Evolutionary conservation across 2,113 vertebrate genomes (phyloP).

Genomic region (Ifrita kowaldi): DNA sequence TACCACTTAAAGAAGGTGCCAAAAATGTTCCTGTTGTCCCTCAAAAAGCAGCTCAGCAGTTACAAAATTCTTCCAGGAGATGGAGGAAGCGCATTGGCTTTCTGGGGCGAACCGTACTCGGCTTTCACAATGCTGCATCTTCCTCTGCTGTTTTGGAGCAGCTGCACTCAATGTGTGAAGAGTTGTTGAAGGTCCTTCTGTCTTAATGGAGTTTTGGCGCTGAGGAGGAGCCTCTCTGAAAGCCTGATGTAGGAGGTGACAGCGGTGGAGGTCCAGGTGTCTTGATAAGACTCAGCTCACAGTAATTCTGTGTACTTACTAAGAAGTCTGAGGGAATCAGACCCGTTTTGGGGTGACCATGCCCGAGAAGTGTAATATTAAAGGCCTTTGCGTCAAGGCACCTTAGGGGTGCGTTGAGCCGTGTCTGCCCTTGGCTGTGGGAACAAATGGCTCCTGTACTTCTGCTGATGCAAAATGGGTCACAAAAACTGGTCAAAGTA

Average conservation of each 20-base stretch:
- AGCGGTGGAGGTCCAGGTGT: background rate
- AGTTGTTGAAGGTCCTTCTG: background rate
- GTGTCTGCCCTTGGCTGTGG: background rate
- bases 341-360: background rate
- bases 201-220: background rate
- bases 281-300: background rate
- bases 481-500: background rate
- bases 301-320: background rate
- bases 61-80: background rate
- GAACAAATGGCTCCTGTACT: background rate
- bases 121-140: background rate
- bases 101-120: background rate
- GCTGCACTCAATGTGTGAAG: background rate
- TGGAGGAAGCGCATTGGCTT: background rate
- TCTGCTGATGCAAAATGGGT: background rate
- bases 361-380: background rate
- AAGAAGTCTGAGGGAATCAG: background rate
- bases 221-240: background rate
- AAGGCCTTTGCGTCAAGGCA: background rate
- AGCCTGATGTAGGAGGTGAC: background rate
- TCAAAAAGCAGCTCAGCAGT: background rate
- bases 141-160: background rate
- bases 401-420: accelerated
- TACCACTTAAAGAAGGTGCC: background rate
- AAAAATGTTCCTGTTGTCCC: background rate